Conservation (phyloP, 1,140 invertebrate species). For the Sycophila sp. region DNA sequence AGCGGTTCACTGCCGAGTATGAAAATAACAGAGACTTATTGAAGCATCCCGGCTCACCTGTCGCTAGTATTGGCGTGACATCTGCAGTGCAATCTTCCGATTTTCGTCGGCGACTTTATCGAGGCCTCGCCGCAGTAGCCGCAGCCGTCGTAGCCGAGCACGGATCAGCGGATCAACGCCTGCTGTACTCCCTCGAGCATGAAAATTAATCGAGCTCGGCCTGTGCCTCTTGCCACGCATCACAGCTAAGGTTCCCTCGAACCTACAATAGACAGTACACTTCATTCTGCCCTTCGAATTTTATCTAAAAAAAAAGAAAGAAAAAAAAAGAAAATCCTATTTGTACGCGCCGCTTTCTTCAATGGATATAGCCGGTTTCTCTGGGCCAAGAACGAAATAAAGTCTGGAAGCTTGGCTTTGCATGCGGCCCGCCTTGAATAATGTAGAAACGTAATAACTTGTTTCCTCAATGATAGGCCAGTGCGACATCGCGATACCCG, state of each 20-base stretch:
- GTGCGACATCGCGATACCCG: constrained; percentile 1
- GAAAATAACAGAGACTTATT: constrained; percentile 59
- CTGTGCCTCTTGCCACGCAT: constrained; percentile 43
- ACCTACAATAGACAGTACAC: no score
- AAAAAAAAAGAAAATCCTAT: no score
- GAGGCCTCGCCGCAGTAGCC: no score
- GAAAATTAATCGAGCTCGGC: constrained; percentile 63
- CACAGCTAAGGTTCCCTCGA: no score
- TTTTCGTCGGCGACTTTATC: constrained; percentile 38
- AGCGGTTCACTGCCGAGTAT: no score
- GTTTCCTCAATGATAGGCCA: constrained; percentile 18
- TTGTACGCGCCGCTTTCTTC: no score
- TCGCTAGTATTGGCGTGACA: constrained; percentile 50
- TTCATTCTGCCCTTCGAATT: no score
- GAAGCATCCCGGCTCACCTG: constrained; percentile 63
- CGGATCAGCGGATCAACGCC: constrained; percentile 52
- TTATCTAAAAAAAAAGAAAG: no score
- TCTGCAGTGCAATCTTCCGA: constrained; percentile 59
- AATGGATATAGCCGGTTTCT: no score
- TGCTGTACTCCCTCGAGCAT: constrained; percentile 55
- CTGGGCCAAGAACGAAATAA: no score
- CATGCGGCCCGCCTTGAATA: constrained; percentile 18
- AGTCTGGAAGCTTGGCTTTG: background rate
- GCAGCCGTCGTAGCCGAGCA: constrained; percentile 49
- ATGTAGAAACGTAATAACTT: constrained; percentile 25